Conservation (phyloP, 2,797 vertebrate genomes). For the Simalia tracyae region DNA sequence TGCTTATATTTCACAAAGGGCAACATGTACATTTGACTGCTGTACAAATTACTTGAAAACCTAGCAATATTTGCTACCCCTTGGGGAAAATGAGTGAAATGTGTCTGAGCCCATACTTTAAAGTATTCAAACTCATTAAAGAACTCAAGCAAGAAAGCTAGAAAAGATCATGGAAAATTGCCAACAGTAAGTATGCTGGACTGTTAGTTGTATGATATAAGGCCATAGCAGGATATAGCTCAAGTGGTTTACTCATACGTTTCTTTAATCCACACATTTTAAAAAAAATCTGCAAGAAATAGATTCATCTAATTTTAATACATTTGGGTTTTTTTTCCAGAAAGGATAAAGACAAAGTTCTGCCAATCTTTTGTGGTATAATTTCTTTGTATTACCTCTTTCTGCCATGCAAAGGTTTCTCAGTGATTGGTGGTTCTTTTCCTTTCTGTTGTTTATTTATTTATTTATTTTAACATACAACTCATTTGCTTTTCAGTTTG, state of each 20-base stretch:
- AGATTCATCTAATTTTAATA: slow-evolving; percentile 54
- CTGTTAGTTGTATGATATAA: background rate
- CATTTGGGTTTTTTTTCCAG: slow-evolving; percentile 52
- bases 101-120: background rate
- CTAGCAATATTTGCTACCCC: background rate
- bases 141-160: background rate
- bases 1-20: background rate
- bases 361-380: slow-evolving; percentile 53
- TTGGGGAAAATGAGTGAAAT: background rate
- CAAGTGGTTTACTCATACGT: background rate
- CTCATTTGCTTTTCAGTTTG: slow-evolving; percentile 65
- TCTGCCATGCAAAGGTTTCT: slow-evolving; percentile 54
- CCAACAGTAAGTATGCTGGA: background rate
- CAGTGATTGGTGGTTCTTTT: slow-evolving; percentile 45
- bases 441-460: slow-evolving; percentile 10
- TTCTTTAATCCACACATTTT: slow-evolving; percentile 22
- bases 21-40: background rate
- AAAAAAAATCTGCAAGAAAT: slow-evolving; percentile 12
- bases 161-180: background rate
- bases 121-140: background rate
- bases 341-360: slow-evolving; percentile 31
- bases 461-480: slow-evolving; percentile 46
- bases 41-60: background rate
- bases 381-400: slow-evolving; percentile 54
- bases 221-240: background rate